These are phyloP conservation scores for Melanotaenia boesemani DNA, from an alignment of 2,797 vertebrate genomes.

Conservation along the genomic window DNA sequence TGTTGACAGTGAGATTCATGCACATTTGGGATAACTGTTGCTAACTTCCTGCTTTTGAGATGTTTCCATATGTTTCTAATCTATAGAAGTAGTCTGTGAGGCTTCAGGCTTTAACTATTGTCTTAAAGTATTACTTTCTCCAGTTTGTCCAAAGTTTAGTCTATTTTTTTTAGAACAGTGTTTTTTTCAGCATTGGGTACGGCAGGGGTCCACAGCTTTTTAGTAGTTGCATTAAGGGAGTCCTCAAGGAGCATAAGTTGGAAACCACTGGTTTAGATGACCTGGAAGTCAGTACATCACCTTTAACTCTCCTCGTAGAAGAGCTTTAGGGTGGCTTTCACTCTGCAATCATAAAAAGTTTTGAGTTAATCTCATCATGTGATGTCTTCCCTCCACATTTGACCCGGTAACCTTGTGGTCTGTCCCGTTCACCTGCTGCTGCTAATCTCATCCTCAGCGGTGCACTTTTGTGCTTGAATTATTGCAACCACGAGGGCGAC, in stretches of 20 bases:
- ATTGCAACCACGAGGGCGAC: constrained; percentile 17
- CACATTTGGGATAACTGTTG: not conserved
- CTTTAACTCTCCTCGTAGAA: no score
- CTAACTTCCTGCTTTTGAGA: not conserved
- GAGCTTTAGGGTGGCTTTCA: not conserved
- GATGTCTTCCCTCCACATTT: constrained; percentile 35
- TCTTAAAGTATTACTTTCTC: not conserved
- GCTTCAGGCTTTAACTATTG: no score
- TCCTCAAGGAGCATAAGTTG: no score
- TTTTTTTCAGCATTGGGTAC: no score
- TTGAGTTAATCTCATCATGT: constrained; percentile 28
- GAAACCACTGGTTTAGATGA: not conserved
- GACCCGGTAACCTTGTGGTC: constrained; percentile 39
- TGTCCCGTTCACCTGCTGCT: constrained; percentile 18
- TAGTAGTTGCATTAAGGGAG: no score
- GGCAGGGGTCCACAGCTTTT: no score
- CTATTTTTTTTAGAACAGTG: not conserved
- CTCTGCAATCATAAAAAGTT: not conserved
- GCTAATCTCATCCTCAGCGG: constrained; percentile 28
- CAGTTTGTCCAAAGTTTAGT: not conserved
- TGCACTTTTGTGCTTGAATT: constrained; percentile 23
- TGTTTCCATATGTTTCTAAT: not conserved
- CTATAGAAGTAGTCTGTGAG: not conserved
- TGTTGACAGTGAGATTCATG: constrained; percentile 14
- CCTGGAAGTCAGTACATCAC: not conserved